Conservation (phyloP, 1,140 invertebrate species). For the Cyclina sinensis region DNA sequence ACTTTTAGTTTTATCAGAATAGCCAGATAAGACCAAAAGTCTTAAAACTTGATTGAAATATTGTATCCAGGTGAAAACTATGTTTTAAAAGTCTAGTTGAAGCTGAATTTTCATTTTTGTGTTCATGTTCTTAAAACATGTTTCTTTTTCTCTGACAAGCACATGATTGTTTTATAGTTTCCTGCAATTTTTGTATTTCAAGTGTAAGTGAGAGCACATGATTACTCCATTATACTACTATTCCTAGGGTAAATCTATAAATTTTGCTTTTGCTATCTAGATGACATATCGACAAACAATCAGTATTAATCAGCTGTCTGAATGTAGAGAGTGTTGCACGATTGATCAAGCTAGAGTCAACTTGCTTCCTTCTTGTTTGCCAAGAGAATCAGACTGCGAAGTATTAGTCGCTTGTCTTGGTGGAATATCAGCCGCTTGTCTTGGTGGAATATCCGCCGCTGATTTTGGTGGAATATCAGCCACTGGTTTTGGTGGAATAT, state of each 20-base stretch:
- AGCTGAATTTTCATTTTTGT: too few species aligned
- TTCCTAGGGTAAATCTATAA: neutral
- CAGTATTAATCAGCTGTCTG: slow-evolving; percentile 4
- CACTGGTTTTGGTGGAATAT: too few species aligned
- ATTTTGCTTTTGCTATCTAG: neutral
- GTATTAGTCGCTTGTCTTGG: too few species aligned
- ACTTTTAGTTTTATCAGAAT: too few species aligned
- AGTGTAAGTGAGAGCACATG: neutral
- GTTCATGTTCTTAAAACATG: too few species aligned
- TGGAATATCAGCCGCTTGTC: too few species aligned
- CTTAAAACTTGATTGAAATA: too few species aligned
- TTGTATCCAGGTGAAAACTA: too few species aligned
- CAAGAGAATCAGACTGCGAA: neutral
- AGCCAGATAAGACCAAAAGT: too few species aligned
- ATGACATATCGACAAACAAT: slow-evolving; percentile 39
- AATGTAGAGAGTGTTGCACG: neutral
- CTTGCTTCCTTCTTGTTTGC: neutral
- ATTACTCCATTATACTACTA: neutral
- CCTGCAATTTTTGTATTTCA: neutral
- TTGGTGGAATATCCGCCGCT: too few species aligned
- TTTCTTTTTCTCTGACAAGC: neutral
- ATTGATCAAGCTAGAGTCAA: neutral
- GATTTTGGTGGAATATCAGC: too few species aligned
- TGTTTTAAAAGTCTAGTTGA: too few species aligned
- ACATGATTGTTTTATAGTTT: slow-evolving; percentile 5